Conservation (phyloP, 2,113 vertebrate genomes). For the Rhadina sibilatrix region DNA sequence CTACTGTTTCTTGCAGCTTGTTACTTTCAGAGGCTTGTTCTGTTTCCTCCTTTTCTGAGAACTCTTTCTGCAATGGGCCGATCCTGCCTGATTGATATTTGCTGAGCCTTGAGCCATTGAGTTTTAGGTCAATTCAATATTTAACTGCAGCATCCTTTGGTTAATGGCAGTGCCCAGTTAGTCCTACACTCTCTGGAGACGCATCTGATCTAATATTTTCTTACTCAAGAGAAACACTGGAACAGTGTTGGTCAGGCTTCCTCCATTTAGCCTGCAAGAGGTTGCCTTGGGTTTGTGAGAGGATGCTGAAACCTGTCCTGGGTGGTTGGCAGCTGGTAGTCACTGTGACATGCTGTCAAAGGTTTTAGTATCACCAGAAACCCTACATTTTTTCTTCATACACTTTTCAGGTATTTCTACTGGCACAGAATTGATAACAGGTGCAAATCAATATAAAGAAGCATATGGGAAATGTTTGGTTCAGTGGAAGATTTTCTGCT, state of each 20-base stretch:
- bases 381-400: neutral
- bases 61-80: neutral
- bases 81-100: neutral
- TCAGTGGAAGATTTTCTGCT: neutral
- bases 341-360: fast-evolving
- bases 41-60: neutral
- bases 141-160: neutral
- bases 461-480: constrained; percentile 35
- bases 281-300: neutral
- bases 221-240: neutral
- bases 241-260: neutral
- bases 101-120: neutral
- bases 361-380: neutral
- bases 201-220: neutral
- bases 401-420: constrained; percentile 1
- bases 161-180: neutral
- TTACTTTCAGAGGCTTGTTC: neutral
- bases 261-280: neutral
- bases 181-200: neutral
- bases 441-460: constrained; percentile 39
- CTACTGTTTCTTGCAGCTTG: neutral
- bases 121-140: neutral
- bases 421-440: constrained; percentile 42
- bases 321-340: neutral
- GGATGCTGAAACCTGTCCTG: neutral